A percentile compares a stretch with the other conserved stretches of the same genome.
Evolutionary conservation across 1,140 invertebrate species (phyloP).

Genomic region (Formica selysi): DNA sequence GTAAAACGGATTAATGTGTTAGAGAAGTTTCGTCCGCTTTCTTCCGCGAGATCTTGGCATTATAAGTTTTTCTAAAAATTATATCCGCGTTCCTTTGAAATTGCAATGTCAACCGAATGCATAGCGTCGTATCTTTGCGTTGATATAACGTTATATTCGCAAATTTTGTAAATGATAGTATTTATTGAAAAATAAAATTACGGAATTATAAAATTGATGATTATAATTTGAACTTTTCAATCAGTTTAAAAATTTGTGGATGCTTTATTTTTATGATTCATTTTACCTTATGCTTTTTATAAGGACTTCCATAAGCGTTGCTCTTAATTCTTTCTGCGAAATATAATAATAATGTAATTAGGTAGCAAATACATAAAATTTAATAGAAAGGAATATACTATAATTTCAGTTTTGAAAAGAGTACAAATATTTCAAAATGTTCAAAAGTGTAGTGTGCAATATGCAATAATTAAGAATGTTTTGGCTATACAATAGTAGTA

Average conservation of each 20-base stretch:
- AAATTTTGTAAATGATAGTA: not conserved
- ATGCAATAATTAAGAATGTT: too few relatives aligned
- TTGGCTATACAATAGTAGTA: too few relatives aligned
- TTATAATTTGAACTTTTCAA: not conserved
- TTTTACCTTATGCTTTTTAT: not conserved
- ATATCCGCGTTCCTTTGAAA: not conserved
- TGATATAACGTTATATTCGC: not conserved
- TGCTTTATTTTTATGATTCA: not conserved
- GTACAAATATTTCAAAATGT: too few relatives aligned
- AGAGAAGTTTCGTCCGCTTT: slow-evolving; percentile 22
- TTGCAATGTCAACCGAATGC: not conserved
- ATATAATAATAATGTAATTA: too few relatives aligned
- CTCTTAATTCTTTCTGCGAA: not conserved
- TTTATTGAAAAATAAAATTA: slow-evolving; percentile 3
- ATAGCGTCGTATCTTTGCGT: not conserved
- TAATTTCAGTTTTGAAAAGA: too few relatives aligned
- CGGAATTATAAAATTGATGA: not conserved
- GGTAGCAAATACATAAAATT: too few relatives aligned
- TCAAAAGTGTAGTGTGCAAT: too few relatives aligned
- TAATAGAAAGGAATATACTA: too few relatives aligned
- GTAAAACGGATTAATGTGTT: slow-evolving; percentile 33
- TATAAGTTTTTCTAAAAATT: not conserved
- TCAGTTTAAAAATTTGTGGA: not conserved
- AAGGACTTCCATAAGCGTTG: not conserved
- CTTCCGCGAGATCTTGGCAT: slow-evolving; percentile 14